A percentile compares a stretch with the other conserved stretches of the same genome.
phyloP scores from a whole-genome alignment of 1,140 invertebrate species.

The Drosophila kepulauana region DNA sequence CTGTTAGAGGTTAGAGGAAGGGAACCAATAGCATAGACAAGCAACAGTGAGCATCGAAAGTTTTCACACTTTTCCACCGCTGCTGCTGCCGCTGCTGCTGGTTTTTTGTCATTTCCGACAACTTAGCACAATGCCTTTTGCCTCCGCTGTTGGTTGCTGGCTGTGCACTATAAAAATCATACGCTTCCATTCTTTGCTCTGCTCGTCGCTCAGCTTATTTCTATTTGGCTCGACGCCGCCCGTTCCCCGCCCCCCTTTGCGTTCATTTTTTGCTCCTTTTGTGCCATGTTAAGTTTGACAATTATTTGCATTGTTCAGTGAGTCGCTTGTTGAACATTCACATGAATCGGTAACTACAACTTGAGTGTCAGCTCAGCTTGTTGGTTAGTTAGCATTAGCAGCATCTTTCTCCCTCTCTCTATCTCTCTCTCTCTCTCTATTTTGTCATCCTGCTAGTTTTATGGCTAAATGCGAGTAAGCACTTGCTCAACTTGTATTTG shows the following conservation, averaged over 20 bases:
- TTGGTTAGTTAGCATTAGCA: slow-evolving; percentile 49
- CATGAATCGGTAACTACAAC: slow-evolving; percentile 80
- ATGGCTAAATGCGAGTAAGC: not conserved
- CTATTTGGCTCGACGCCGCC: not conserved
- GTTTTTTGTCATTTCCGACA: slow-evolving; percentile 48
- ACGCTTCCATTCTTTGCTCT: slow-evolving; percentile 65
- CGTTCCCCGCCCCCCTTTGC: not conserved
- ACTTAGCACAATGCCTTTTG: slow-evolving; percentile 68
- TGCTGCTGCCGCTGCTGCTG: not conserved
- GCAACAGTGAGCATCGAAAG: slow-evolving; percentile 41
- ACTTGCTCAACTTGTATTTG: not conserved
- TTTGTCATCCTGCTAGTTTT: not conserved
- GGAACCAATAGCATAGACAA: slow-evolving; percentile 52
- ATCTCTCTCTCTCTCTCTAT: no score
- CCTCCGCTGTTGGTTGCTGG: not conserved
- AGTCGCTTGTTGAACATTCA: slow-evolving; percentile 77
- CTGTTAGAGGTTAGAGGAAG: not conserved
- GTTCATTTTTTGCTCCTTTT: slow-evolving; percentile 41
- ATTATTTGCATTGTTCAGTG: slow-evolving; percentile 82
- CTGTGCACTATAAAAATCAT: slow-evolving; percentile 72
- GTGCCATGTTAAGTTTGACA: slow-evolving; percentile 73
- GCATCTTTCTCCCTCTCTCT: not conserved
- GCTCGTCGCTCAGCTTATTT: slow-evolving; percentile 35
- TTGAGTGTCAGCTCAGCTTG: slow-evolving; percentile 56
- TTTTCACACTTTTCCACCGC: slow-evolving; percentile 22